phyloP scores from a whole-genome alignment of 1,140 invertebrate genomes.

The Dolichoris vasculosae region DNA sequence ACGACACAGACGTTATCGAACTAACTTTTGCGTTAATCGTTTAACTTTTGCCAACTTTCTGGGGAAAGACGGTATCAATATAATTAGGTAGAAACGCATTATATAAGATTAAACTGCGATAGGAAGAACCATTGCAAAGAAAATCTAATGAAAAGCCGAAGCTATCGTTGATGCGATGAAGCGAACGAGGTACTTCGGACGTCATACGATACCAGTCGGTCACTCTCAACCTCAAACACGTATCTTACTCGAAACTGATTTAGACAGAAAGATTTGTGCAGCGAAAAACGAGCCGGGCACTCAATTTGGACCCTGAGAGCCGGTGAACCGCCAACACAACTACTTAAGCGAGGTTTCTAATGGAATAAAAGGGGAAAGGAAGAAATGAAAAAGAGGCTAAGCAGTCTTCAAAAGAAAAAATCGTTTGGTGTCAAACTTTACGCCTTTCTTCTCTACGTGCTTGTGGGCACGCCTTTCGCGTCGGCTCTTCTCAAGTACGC shows the following conservation, averaged over 20 bases:
- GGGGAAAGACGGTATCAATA: neutral
- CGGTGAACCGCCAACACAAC: neutral
- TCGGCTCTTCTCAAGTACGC: neutral
- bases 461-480: neutral
- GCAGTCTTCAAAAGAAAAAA: conserved; percentile 14
- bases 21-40: too few relatives aligned
- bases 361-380: conserved; percentile 39
- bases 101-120: neutral
- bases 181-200: neutral
- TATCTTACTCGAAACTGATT: conserved; percentile 72
- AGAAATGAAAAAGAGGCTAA: too few relatives aligned
- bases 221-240: conserved; percentile 58
- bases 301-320: conserved; percentile 53
- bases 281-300: conserved; percentile 60
- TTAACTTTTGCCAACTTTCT: neutral
- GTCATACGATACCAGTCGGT: neutral
- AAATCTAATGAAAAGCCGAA: conserved; percentile 31
- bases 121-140: too few relatives aligned
- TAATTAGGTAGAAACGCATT: too few relatives aligned
- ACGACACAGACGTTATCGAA: too few relatives aligned
- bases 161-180: neutral
- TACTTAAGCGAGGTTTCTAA: conserved; percentile 58
- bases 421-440: conserved; percentile 53
- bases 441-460: conserved; percentile 46
- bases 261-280: conserved; percentile 72